phyloP scores from a whole-genome alignment of 2,797 vertebrate species.

The Florisuga fusca region DNA sequence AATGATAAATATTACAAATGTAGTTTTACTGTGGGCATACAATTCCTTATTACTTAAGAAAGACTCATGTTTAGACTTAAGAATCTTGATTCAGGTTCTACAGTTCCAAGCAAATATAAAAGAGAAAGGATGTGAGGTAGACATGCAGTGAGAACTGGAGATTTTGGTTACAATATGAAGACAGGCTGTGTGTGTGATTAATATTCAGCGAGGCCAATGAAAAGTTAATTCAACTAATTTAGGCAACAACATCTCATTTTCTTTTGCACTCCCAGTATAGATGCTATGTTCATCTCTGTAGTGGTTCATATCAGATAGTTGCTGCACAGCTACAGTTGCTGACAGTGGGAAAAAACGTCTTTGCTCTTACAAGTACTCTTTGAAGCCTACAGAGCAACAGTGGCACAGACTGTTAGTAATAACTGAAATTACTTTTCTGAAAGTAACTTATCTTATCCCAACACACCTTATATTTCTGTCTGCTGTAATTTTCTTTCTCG shows the following conservation, averaged over 20 bases:
- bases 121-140: neutral
- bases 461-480: slow-evolving; percentile 43
- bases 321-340: neutral
- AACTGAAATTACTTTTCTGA: slow-evolving; percentile 37
- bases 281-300: slow-evolving; percentile 11
- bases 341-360: slow-evolving; percentile 26
- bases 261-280: neutral
- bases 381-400: slow-evolving; percentile 5
- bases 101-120: neutral
- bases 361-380: slow-evolving; percentile 32
- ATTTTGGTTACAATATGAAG: neutral
- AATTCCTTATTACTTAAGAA: neutral
- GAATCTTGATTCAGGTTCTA: neutral
- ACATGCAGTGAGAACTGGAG: neutral
- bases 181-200: neutral
- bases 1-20: neutral
- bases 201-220: neutral
- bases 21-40: neutral
- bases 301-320: slow-evolving; percentile 11
- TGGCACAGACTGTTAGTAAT: slow-evolving; percentile 10
- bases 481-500: neutral
- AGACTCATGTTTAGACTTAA: rapidly evolving
- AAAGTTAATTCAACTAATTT: slow-evolving; percentile 43
- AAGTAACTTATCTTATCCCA: slow-evolving; percentile 58
- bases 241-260: slow-evolving; percentile 15